Evolutionary conservation across 1,140 invertebrate species (phyloP), one percentile per base, ranked within the genome.

Genomic region (Drosophila insularis): DNA sequence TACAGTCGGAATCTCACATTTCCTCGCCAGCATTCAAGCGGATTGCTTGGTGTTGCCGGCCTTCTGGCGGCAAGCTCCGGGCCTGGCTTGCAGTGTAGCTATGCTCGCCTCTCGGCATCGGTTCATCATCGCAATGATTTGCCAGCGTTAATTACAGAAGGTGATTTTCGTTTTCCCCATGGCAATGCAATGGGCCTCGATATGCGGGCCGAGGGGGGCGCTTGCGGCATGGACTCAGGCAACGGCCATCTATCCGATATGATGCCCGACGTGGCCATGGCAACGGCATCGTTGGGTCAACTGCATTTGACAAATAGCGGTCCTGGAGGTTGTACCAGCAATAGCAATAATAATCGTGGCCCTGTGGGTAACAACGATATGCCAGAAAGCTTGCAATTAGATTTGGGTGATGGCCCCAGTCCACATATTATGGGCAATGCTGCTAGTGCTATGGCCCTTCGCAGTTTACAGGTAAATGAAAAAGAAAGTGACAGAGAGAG

Each of bases 241-340:
- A 93, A 95, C 60, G 94, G 95, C 27, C 95, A 95, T 79, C 92
- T 97, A 37, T 97, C 96, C 58, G 96, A 96, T 72, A 95, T 96
- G 78, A 97, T 97, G 95, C 96, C 96, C 1, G 96, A 97, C 91
- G 96, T 97, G 55, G 96, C 96, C n/a, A 96, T 97, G 95, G 96
- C 96, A 35, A 96, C 96, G 0, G 94, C 95, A 2, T 95, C 95
- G 0, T 93, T 96, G 43, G 94, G 94, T 11, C 95, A 95, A 69
- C 92, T 96, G 58, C 94, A 95, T 78, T 71, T 92, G 21, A 73
- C 71, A 56, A 68, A 68, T 32, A 74, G 62, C 17, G 65, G 63
- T 10, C 58, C 77, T 3, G 64, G 80, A 3, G 64, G 80, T 2
- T 71, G 68, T n/a, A 58, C 58, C 7, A 35, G 43, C 23, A 82